These are phyloP conservation scores for Pheucticus melanocephalus DNA, from an alignment of 2,113 vertebrate genomes.

Conservation along the genomic window DNA sequence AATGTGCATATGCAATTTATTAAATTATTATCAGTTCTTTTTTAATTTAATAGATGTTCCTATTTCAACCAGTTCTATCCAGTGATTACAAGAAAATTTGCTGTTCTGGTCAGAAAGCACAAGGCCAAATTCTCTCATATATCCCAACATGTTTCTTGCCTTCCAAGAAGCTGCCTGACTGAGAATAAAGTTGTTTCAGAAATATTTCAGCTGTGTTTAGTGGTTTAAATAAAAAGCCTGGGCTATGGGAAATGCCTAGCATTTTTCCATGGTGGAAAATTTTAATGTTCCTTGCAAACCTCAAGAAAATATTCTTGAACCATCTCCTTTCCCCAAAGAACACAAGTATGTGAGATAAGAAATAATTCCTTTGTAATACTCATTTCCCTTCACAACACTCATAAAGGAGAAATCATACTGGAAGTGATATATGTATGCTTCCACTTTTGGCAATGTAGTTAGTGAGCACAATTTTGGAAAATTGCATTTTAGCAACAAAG, in stretches of 20 bases:
- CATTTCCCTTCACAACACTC: background rate
- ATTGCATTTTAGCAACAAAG: background rate
- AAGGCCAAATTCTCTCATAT: background rate
- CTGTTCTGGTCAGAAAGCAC: background rate
- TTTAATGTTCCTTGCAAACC: slow-evolving; percentile 3
- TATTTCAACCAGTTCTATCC: background rate
- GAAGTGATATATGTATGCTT: background rate
- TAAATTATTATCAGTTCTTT: background rate
- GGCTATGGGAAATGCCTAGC: slow-evolving; percentile 7
- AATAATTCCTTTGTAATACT: background rate
- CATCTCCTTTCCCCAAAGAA: background rate
- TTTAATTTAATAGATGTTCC: background rate
- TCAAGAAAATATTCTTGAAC: slow-evolving; percentile 22
- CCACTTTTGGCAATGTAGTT: background rate
- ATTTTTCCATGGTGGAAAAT: slow-evolving; percentile 13
- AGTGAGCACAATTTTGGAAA: background rate
- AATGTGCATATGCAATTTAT: background rate
- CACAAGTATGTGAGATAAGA: background rate
- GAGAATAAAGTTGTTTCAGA: slow-evolving; percentile 18
- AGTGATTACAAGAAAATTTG: background rate
- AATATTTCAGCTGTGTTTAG: slow-evolving; percentile 14
- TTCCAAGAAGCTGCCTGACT: slow-evolving; percentile 14
- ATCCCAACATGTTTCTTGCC: background rate
- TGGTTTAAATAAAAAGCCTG: slow-evolving; percentile 19
- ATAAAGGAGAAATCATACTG: background rate